Conservation (phyloP, 1,140 invertebrate species). For the Drosophila pectinifera region DNA sequence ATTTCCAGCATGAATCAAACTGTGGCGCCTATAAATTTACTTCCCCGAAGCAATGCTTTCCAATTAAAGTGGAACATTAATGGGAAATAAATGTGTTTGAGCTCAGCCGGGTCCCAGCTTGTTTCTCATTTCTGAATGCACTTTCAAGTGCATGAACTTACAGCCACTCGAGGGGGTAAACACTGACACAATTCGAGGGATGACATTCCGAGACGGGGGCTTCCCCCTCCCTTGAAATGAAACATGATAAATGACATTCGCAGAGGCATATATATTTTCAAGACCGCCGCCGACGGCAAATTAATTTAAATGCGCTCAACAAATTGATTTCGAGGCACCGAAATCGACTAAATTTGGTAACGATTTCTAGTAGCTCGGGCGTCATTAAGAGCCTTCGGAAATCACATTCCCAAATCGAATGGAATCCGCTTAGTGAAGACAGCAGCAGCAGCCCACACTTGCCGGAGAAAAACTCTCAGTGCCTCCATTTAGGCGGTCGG, state of each 20-base stretch:
- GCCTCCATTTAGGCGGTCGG: slow-evolving; percentile 17
- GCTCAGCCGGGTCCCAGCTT: slow-evolving; percentile 5
- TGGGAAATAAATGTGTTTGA: slow-evolving; percentile 51
- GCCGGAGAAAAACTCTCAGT: slow-evolving; percentile 4
- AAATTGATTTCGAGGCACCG: slow-evolving; percentile 59
- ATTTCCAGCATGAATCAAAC: slow-evolving; percentile 28
- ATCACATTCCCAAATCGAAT: slow-evolving; percentile 44
- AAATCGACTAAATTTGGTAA: slow-evolving; percentile 53
- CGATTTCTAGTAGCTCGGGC: slow-evolving; percentile 53
- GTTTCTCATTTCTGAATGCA: slow-evolving; percentile 31
- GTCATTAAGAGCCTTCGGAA: slow-evolving; percentile 60
- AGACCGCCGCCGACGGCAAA: slow-evolving; percentile 36
- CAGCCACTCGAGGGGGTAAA: slow-evolving; percentile 20
- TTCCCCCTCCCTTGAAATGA: slow-evolving; percentile 28
- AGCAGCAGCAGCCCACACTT: slow-evolving; percentile 47
- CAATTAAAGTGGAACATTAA: slow-evolving; percentile 70
- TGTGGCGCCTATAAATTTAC: slow-evolving; percentile 13
- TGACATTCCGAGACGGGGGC: neutral
- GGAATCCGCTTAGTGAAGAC: slow-evolving; percentile 58
- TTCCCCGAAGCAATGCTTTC: slow-evolving; percentile 38
- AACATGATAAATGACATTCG: slow-evolving; percentile 60
- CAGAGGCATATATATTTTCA: slow-evolving; percentile 31
- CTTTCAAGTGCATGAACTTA: slow-evolving; percentile 60
- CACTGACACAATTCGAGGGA: slow-evolving; percentile 14
- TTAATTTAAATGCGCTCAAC: slow-evolving; percentile 72